Base-by-base conservation (phyloP, 92 coral and sea anemone species). In the Epizoanthus rinbou region DNA sequence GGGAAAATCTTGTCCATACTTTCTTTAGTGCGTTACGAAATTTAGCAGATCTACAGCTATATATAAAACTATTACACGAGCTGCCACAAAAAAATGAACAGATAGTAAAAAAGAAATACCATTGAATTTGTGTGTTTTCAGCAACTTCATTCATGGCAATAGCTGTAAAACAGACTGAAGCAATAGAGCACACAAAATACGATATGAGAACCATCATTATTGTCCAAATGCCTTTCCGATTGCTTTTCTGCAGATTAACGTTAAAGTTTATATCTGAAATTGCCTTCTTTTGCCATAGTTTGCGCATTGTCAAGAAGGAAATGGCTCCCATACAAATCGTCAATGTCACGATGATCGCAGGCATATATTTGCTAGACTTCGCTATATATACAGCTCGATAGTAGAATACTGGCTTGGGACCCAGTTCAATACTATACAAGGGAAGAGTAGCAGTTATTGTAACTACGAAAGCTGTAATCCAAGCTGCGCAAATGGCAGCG, bases 141-240 rank as follows among this genome's bases (percentile, higher is more conserved):
- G 2, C 19, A 25, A 17, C 69, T 23, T 14, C 15, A 5, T 3
- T 28, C 58, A 74, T 4, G 8, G n/a, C n/a, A n/a, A n/a, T n/a
- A n/a, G 79, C 33, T 16, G 56, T 14, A 53, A 74, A 53, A 57
- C 59, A 22, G 11, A 1, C n/a, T n/a, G n/a, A n/a, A n/a, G n/a
- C n/a, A n/a, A n/a, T n/a, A n/a, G n/a, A n/a, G n/a, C n/a, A n/a
- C n/a, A n/a, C n/a, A n/a, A n/a, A n/a, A n/a, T n/a, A n/a, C n/a
- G n/a, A n/a, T n/a, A n/a, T n/a, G n/a, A 73, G 10, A 57, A 23
- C 60, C 16, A 22, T 50, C 76, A 73, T 17, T 16, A 73, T 73
- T 22, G 76, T 73, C 2, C 31, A 47, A 22, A 60, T 60, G 11
- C 59, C 10, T 73, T 16, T 18, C 13, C 37, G 19, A 22, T 6